Conservation (phyloP, 2,888 invertebrate genomes). For the Uloborus plumipes region DNA sequence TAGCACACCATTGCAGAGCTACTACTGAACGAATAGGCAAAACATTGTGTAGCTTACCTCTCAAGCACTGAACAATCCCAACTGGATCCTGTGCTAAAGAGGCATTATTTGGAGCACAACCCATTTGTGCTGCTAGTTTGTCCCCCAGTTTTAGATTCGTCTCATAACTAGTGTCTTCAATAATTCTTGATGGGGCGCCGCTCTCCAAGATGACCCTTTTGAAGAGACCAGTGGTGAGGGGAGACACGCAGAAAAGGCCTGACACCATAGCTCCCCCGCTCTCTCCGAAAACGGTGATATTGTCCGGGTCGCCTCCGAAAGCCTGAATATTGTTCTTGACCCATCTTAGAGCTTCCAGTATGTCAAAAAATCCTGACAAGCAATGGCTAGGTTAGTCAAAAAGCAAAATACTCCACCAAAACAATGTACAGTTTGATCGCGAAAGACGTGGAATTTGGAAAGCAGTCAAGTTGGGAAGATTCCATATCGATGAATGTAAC, state of each 20-base stretch:
- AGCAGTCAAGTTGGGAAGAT: no score
- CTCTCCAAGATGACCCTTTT: constrained; percentile 23
- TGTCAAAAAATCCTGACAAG: no score
- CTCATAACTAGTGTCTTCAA: background rate
- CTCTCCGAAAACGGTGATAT: constrained; percentile 15
- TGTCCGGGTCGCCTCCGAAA: constrained; percentile 16
- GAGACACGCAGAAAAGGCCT: constrained; percentile 4
- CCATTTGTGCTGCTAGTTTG: constrained; percentile 4
- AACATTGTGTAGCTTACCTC: constrained; percentile 2
- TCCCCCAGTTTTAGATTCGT: background rate
- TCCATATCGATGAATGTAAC: no score
- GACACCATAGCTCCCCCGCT: constrained; percentile 15
- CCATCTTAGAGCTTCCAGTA: constrained; percentile 14
- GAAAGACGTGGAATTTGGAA: no score
- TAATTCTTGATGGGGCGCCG: background rate
- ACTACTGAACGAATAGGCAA: background rate
- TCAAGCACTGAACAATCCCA: constrained; percentile 29
- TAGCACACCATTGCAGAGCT: no score
- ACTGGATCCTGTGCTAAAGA: constrained; percentile 7
- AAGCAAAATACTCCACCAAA: no score
- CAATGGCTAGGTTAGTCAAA: no score
- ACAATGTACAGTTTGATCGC: no score
- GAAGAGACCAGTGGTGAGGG: constrained; percentile 17
- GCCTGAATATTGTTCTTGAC: constrained; percentile 16
- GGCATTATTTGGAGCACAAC: constrained; percentile 15